Conservation (phyloP, 2,888 invertebrate genomes). For the Anarsia innoxiella region DNA sequence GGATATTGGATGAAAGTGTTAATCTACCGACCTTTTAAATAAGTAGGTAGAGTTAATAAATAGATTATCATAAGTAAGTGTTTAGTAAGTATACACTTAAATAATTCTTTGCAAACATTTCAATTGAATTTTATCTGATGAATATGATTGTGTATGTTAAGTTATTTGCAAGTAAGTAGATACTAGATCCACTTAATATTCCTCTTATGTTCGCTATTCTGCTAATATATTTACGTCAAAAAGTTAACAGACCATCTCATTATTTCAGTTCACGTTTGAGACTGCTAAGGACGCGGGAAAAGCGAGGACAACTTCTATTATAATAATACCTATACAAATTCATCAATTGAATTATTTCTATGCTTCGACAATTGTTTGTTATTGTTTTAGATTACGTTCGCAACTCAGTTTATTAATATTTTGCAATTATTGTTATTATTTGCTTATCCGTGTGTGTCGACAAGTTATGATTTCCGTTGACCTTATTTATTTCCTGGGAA, state of each 20-base stretch:
- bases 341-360: slow-evolving; percentile 45
- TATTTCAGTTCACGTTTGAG: slow-evolving; percentile 59
- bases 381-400: slow-evolving; percentile 23
- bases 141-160: not conserved
- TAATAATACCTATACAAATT: slow-evolving; percentile 22
- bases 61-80: too few species aligned
- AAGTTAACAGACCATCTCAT: slow-evolving; percentile 57
- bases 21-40: too few species aligned
- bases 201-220: slow-evolving; percentile 23
- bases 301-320: slow-evolving; percentile 37
- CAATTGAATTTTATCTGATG: too few species aligned
- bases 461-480: slow-evolving; percentile 14
- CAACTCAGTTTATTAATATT: slow-evolving; percentile 38
- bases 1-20: too few species aligned
- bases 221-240: slow-evolving; percentile 57
- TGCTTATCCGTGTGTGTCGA: slow-evolving; percentile 21
- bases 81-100: too few species aligned
- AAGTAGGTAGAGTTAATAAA: too few species aligned
- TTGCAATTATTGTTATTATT: slow-evolving; percentile 40
- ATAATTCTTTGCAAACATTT: too few species aligned
- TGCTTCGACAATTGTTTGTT: too few species aligned
- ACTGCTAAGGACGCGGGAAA: slow-evolving; percentile 57
- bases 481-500: slow-evolving; percentile 13
- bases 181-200: slow-evolving; percentile 19
- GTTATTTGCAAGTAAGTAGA: not conserved